Percentiles rank a stretch among this genome's conserved stretches.
phyloP scores from a whole-genome alignment of 2,888 invertebrate genomes.

The Clusia tigrina region DNA sequence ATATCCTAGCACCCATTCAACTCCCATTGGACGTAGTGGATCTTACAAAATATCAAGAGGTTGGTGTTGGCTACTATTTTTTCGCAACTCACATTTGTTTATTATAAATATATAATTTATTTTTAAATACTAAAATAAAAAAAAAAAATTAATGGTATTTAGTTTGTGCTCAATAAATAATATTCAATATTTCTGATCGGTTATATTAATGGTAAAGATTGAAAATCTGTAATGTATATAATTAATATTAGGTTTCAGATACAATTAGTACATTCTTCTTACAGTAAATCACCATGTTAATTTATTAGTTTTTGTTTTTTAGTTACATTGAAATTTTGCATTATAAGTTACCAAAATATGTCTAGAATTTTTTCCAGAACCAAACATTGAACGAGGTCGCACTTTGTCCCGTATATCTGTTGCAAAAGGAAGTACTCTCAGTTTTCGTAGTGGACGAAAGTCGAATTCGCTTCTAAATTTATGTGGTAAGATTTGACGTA shows the following conservation, averaged over 20 bases:
- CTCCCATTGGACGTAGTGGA: constrained; percentile 80
- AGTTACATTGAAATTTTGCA: constrained; percentile 19
- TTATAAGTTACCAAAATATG: constrained; percentile 6
- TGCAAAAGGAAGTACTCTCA: constrained; percentile 79
- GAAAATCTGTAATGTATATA: too few species aligned
- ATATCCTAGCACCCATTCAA: constrained; percentile 68
- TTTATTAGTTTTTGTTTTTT: too few species aligned
- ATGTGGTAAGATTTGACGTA: constrained; percentile 88
- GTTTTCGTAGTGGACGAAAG: constrained; percentile 91
- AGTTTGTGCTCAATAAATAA: neutral
- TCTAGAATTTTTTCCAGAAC: constrained; percentile 59
- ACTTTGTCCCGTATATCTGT: constrained; percentile 76
- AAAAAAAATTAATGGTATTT: neutral
- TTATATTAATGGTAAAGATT: too few species aligned
- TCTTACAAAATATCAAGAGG: constrained; percentile 90
- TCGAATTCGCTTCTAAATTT: constrained; percentile 95
- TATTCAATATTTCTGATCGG: constrained; percentile 9
- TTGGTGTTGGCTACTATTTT: constrained; percentile 66
- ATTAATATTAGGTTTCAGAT: too few species aligned
- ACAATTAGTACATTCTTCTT: too few species aligned
- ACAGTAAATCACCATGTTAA: too few species aligned
- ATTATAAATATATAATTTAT: neutral
- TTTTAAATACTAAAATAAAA: neutral
- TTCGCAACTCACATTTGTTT: neutral
- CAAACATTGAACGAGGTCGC: constrained; percentile 68